phyloP scores from a whole-genome alignment of 2,113 vertebrate genomes.

The Odontophorus gujanensis region DNA sequence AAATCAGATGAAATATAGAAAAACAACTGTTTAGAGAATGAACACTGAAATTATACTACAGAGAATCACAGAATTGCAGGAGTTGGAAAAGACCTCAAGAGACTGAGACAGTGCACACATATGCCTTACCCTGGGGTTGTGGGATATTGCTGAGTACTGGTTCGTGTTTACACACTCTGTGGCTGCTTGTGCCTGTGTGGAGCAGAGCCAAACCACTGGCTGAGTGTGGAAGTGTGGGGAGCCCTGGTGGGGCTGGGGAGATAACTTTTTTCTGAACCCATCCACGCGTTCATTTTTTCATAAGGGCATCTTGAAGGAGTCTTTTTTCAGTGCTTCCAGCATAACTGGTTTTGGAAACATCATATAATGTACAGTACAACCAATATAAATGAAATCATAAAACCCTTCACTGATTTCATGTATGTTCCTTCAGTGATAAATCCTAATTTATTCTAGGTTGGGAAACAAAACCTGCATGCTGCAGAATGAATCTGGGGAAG shows the following conservation, averaged over 20 bases:
- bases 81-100: too few relatives aligned
- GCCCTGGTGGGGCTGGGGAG: neutral
- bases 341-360: neutral
- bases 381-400: neutral
- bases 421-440: neutral
- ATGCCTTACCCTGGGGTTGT: neutral
- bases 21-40: neutral
- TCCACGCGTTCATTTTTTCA: neutral
- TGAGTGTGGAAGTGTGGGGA: accelerated
- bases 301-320: neutral
- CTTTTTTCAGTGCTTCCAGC: neutral
- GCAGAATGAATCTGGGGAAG: neutral
- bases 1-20: neutral
- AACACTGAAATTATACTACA: neutral
- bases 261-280: neutral
- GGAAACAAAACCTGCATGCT: neutral
- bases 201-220: neutral
- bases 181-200: neutral
- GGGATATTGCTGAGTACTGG: neutral
- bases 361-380: neutral
- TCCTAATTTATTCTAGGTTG: neutral
- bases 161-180: neutral
- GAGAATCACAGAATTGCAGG: too few relatives aligned
- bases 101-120: too few relatives aligned
- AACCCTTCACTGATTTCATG: neutral